A percentile compares a stretch with the other conserved stretches of the same genome.
These are phyloP conservation scores for Dryocosmus kuriphilus DNA, from an alignment of 2,888 invertebrate genomes.

Conservation along the genomic window DNA sequence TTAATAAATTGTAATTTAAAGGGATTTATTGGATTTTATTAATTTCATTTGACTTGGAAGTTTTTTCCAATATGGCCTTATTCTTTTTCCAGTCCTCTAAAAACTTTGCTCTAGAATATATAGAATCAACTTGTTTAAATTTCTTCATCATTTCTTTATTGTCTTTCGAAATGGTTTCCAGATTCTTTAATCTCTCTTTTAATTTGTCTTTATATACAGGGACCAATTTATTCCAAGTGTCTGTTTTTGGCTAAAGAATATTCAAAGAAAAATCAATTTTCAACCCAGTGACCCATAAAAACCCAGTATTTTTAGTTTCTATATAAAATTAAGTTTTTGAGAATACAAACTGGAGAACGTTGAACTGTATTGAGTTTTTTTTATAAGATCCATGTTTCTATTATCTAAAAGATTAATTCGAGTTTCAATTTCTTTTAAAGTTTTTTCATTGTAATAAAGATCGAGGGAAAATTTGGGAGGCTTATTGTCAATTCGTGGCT, in stretches of 20 bases:
- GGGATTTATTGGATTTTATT: slow-evolving; percentile 16
- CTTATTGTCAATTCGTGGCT: slow-evolving; percentile 76
- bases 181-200: slow-evolving; percentile 31
- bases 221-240: slow-evolving; percentile 65
- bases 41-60: slow-evolving; percentile 47
- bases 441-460: slow-evolving; percentile 78
- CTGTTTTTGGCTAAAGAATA: slow-evolving; percentile 62
- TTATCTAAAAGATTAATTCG: slow-evolving; percentile 78
- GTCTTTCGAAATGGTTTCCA: slow-evolving; percentile 50
- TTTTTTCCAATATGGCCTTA: slow-evolving; percentile 50
- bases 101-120: slow-evolving; percentile 57
- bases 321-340: not conserved
- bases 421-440: slow-evolving; percentile 71
- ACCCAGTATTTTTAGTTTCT: too few relatives aligned
- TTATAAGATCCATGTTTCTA: slow-evolving; percentile 81
- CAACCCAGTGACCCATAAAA: not conserved
- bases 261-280: slow-evolving; percentile 10
- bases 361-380: slow-evolving; percentile 81
- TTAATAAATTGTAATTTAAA: not conserved
- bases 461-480: slow-evolving; percentile 80
- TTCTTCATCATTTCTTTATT: slow-evolving; percentile 62
- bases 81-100: slow-evolving; percentile 60
- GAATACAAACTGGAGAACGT: slow-evolving; percentile 79
- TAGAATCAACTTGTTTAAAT: slow-evolving; percentile 55
- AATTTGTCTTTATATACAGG: slow-evolving; percentile 42